Evolutionary conservation across 2,888 invertebrate genomes (phyloP), one percentile per base, ranked within the genome.

Genomic region (Mimas tiliae): DNA sequence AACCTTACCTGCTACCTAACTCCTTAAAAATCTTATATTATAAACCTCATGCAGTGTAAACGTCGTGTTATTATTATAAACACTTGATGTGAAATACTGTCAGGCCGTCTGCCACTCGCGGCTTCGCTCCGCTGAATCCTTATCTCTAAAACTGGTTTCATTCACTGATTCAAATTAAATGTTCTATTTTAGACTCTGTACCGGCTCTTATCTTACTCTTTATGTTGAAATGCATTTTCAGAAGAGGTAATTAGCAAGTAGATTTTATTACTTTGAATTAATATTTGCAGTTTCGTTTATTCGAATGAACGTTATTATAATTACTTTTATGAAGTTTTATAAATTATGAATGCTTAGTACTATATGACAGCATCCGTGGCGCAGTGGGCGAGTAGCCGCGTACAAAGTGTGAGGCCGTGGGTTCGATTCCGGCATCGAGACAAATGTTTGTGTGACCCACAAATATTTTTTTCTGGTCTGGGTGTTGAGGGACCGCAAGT

Each of bases 121-220:
- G 69, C 68, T 70, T 69, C 70, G 68, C 74, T 78, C 75, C 68
- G 74, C 70, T 74, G 75, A 73, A 74, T 72, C 48, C 62, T 77
- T 76, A 78, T 75, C 80, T 70, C 69, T 67, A 76, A 82, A 84
- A 83, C 80, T 70, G 83, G 80, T 75, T 81, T 75, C 78, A 82
- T 83, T 83, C 78, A 82, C 69, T 74, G 71, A 76, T 65, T 64
- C 62, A 63, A 63, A 63, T 63, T 45, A 63, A 58, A 58, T 42
- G 58, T 63, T 63, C 48, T 63, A 47, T 63, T 47, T 47, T 48
- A 63, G 27, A 27, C 48, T 27, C 21, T n/a, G 27, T 33, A 47
- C 48, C 42, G 58, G 38, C 19, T 38, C 48, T 45, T 63, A 63
- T 63, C 47, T 47, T 42, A n/a, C 27, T 63, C n/a, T 63, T 58